phyloP scores from a whole-genome alignment of 2,113 vertebrate species.

The Crotalus horridus region DNA sequence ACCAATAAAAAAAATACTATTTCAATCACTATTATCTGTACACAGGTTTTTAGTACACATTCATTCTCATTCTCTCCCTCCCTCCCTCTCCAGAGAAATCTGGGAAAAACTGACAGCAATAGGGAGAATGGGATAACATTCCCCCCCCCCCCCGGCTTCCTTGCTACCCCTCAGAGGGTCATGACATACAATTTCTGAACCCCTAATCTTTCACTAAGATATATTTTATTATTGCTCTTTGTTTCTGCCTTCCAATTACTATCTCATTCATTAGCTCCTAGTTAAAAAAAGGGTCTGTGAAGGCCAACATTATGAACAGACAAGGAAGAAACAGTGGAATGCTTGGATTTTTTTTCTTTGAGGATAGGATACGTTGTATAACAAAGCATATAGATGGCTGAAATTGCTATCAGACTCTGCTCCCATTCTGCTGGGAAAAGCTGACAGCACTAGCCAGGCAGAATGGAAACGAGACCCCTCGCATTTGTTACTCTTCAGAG shows the following conservation, averaged over 20 bases:
- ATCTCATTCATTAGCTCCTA: neutral
- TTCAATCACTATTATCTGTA: neutral
- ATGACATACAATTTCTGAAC: too few relatives aligned
- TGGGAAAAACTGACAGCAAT: too few relatives aligned
- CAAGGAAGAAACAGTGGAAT: neutral
- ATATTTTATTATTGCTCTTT: neutral
- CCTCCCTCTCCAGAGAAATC: too few relatives aligned
- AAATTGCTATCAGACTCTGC: too few relatives aligned
- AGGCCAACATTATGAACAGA: neutral
- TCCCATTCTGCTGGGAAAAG: too few relatives aligned
- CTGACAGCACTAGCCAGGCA: too few relatives aligned
- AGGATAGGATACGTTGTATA: neutral
- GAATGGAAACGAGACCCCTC: too few relatives aligned
- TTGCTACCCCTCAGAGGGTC: too few relatives aligned
- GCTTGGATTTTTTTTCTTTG: neutral
- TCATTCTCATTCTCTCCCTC: too few relatives aligned
- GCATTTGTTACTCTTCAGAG: too few relatives aligned
- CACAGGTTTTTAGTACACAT: neutral
- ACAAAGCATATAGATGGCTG: slow-evolving; percentile 3
- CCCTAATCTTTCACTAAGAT: neutral
- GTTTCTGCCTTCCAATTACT: neutral
- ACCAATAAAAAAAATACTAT: neutral
- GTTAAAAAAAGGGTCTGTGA: neutral
- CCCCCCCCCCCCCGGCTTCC: too few relatives aligned
- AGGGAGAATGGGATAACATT: too few relatives aligned